phyloP scores from a whole-genome alignment of 2,113 vertebrate species.

The Atrichornis clamosus region DNA sequence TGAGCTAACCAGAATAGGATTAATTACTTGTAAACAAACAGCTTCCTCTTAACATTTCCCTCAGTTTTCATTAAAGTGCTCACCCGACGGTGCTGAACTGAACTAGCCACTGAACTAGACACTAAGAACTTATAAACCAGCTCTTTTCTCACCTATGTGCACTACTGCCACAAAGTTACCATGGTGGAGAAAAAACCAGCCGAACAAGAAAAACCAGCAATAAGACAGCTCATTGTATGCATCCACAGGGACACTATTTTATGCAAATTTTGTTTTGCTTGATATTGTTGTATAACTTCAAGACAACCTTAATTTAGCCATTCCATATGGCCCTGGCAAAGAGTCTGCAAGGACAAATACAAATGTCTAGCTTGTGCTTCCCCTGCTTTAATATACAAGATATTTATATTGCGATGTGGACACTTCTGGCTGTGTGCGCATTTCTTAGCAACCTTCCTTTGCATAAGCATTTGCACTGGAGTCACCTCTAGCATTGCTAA shows the following conservation, averaged over 20 bases:
- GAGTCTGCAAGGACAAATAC: not conserved
- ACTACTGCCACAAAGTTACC: not conserved
- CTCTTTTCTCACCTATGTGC: not conserved
- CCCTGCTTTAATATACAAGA: not conserved
- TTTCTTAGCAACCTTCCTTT: not conserved
- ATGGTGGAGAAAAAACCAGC: not conserved
- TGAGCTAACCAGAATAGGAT: not conserved
- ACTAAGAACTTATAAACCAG: not conserved
- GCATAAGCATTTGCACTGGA: not conserved
- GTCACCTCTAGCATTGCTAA: not conserved
- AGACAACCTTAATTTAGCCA: not conserved
- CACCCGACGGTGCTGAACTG: not conserved
- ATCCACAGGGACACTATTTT: not conserved
- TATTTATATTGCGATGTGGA: not conserved
- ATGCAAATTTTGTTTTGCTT: not conserved
- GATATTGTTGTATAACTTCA: not conserved
- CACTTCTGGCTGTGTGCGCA: not conserved
- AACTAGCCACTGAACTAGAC: not conserved
- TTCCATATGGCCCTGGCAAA: not conserved
- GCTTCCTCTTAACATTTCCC: not conserved
- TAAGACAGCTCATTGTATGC: not conserved
- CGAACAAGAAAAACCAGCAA: not conserved
- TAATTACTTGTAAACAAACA: not conserved
- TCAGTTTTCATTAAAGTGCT: not conserved
- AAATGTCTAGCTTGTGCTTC: not conserved